A percentile compares a stretch with the other conserved stretches of the same genome.
These are phyloP conservation scores for Peromyscus aztecus DNA, from an alignment of 2,797 vertebrate species.

Conservation along the genomic window DNA sequence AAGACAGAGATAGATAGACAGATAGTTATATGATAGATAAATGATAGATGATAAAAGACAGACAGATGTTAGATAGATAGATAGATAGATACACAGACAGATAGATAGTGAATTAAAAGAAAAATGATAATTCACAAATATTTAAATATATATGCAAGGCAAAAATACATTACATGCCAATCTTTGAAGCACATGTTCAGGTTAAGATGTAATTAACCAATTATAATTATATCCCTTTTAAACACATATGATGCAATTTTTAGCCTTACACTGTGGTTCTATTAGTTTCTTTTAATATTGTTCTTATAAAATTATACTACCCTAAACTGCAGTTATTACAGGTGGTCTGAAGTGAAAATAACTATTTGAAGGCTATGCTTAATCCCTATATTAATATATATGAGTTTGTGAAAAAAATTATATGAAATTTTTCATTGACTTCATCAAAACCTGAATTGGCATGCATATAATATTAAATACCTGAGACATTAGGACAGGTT, in stretches of 20 bases:
- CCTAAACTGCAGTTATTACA: neutral
- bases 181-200: neutral
- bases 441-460: neutral
- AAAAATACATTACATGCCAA: neutral
- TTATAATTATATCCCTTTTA: neutral
- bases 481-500: neutral
- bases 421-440: neutral
- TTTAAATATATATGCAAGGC: neutral
- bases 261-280: neutral
- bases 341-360: neutral
- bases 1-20: neutral
- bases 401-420: neutral
- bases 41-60: neutral
- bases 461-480: conserved; percentile 28
- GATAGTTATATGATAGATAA: neutral
- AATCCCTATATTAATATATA: conserved; percentile 4
- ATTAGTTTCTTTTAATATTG: neutral
- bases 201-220: neutral
- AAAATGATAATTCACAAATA: neutral
- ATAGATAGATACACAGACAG: neutral
- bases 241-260: neutral
- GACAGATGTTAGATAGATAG: neutral
- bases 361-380: neutral
- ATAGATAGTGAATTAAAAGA: neutral
- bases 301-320: neutral